A percentile compares a stretch with the other conserved stretches of the same genome.
phyloP scores from a whole-genome alignment of 2,113 vertebrate genomes.

The Apteryx owenii region DNA sequence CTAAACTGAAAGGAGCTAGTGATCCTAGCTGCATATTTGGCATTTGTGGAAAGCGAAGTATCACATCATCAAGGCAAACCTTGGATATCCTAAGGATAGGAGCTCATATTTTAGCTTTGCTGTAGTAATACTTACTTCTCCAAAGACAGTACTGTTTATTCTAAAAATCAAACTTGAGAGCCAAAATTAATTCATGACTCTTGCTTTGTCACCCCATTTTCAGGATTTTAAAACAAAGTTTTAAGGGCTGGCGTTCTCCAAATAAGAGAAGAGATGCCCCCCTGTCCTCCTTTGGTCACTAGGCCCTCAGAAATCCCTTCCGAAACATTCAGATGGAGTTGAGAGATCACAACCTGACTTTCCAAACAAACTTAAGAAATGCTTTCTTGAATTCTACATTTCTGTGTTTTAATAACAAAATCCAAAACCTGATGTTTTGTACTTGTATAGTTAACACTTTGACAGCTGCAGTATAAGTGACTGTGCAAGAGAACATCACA shows the following conservation, averaged over 20 bases:
- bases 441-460: background rate
- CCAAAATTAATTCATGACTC: background rate
- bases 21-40: background rate
- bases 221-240: background rate
- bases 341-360: background rate
- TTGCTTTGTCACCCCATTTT: background rate
- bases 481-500: background rate
- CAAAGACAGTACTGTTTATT: background rate
- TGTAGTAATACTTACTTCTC: background rate
- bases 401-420: background rate
- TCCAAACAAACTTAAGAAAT: background rate
- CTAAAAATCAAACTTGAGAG: background rate
- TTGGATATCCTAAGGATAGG: background rate
- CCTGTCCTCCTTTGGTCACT: background rate
- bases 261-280: background rate
- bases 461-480: background rate
- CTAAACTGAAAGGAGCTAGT: background rate
- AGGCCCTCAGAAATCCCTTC: too few species aligned
- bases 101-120: background rate
- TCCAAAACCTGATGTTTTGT: background rate
- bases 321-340: background rate
- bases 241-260: background rate
- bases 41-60: background rate
- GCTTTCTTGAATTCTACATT: background rate
- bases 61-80: fast-evolving